Base-by-base conservation (phyloP, 1,140 invertebrate species). In the Tetranychus urticae region DNA sequence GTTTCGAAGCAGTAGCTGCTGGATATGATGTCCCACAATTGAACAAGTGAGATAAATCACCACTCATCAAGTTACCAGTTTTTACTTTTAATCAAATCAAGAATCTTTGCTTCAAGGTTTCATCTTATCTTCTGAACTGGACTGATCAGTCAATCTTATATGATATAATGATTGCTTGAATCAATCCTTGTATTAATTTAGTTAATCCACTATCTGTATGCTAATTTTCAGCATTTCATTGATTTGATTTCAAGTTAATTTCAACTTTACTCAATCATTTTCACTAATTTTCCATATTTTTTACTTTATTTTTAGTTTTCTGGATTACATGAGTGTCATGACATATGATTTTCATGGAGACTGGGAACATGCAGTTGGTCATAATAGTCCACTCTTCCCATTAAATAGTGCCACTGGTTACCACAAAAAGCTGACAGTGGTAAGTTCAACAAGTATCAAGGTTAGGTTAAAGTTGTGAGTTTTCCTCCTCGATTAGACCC, bases 1-100 rank as follows among this genome's bases (percentile, higher is more conserved):
- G 84, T 62, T 89, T 89, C 64, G 88, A 91, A 75, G 88, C 87
- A 0, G 86, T 92, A 59, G 85, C 85, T 58, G 86, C 86, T 57
- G 88, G 88, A 74, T 81, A 74, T 67, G 88, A 92, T 67, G 87
- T 92, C 6, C 83, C 85, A 1, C 88, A 92, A 75, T 88, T 93
- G 61, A 85, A 87, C 39, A 91, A 92, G 75, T 91, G 88, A 67
- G 60, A 31, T n/a, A 39, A 13, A 7, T 37, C 37, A 31, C 52
- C 39, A 42, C 39, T 5, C 5, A 42, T 10, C 5, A 42, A 42
- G 10, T 10, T 42, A 23, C 23, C 23, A 23, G 23, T 23, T 23
- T 23, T 23, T 23, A 23, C 23, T 23, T 23, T 23, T 23, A 23
- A 23, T 23, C 23, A 23, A 23, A 23, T 23, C 23, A 23, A 23